Conservation (phyloP, 2,888 invertebrate genomes). For the Crocallis elinguaria region DNA sequence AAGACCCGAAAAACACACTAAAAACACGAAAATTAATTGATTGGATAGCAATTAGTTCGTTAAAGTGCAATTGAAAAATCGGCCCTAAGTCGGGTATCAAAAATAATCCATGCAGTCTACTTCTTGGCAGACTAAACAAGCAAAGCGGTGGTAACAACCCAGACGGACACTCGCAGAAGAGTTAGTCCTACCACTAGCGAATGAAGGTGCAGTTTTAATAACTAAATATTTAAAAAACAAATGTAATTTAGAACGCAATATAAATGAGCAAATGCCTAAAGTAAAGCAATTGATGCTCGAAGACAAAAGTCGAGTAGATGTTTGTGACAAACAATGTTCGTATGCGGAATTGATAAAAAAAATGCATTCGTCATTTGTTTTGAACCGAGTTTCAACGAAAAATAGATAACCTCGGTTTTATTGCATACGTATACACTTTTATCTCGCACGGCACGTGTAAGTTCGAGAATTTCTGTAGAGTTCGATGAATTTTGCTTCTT, state of each 20-base stretch:
- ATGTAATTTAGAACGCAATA: background rate
- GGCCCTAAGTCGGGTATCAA: too few species aligned
- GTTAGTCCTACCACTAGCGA: too few species aligned
- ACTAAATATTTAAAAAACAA: too few species aligned
- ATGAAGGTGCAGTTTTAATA: too few species aligned
- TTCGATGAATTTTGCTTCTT: slow-evolving; percentile 7
- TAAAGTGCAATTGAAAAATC: too few species aligned
- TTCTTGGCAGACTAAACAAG: too few species aligned
- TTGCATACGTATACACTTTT: slow-evolving; percentile 36
- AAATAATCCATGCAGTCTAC: too few species aligned
- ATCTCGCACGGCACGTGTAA: slow-evolving; percentile 61
- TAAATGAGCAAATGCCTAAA: slow-evolving; percentile 5
- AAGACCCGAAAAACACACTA: too few species aligned
- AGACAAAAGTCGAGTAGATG: slow-evolving; percentile 6
- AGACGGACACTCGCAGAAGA: too few species aligned
- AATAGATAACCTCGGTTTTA: slow-evolving; percentile 48
- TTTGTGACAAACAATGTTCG: slow-evolving; percentile 16
- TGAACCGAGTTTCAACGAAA: slow-evolving; percentile 43
- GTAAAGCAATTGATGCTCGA: background rate
- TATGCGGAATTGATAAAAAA: slow-evolving; percentile 41
- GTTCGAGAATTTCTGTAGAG: slow-evolving; percentile 28
- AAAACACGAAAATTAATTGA: too few species aligned
- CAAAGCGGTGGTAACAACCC: too few species aligned
- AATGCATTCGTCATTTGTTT: slow-evolving; percentile 70
- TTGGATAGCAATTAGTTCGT: too few species aligned